phyloP scores from a whole-genome alignment of 2,797 vertebrate species.

The Enoplosus armatus region DNA sequence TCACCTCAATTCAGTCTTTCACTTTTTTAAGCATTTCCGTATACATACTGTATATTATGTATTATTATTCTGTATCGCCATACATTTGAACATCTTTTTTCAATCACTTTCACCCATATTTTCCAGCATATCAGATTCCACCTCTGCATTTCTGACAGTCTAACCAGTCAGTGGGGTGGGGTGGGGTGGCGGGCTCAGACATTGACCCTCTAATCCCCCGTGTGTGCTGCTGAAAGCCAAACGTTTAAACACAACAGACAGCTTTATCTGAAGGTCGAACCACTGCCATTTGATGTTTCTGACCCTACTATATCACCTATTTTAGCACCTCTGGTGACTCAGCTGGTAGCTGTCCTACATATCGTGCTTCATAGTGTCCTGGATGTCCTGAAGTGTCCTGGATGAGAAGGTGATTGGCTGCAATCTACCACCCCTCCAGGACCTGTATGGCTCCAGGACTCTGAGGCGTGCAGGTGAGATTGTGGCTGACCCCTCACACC shows the following conservation, averaged over 20 bases:
- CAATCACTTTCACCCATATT: constrained; percentile 21
- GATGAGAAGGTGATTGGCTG: too few relatives aligned
- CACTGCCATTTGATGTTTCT: constrained; percentile 16
- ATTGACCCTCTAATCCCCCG: neutral
- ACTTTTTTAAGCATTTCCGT: too few relatives aligned
- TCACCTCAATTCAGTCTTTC: neutral
- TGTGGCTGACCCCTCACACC: too few relatives aligned
- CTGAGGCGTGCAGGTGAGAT: too few relatives aligned
- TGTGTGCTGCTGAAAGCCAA: constrained; percentile 37
- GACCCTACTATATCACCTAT: constrained; percentile 6
- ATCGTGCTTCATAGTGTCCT: neutral
- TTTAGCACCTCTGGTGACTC: neutral
- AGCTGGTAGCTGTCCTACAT: neutral
- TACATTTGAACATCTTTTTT: too few relatives aligned
- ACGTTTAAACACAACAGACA: constrained; percentile 32
- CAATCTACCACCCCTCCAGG: too few relatives aligned
- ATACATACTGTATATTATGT: too few relatives aligned
- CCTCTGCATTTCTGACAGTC: constrained; percentile 24
- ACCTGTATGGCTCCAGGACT: too few relatives aligned
- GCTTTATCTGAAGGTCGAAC: constrained; percentile 28
- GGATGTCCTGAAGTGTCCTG: too few relatives aligned
- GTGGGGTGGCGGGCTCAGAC: too few relatives aligned
- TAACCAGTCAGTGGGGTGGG: neutral
- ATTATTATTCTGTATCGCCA: too few relatives aligned
- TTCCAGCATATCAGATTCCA: constrained; percentile 18